Conservation (phyloP, 2,888 invertebrate species). For the Pyrocoelia pectoralis region DNA sequence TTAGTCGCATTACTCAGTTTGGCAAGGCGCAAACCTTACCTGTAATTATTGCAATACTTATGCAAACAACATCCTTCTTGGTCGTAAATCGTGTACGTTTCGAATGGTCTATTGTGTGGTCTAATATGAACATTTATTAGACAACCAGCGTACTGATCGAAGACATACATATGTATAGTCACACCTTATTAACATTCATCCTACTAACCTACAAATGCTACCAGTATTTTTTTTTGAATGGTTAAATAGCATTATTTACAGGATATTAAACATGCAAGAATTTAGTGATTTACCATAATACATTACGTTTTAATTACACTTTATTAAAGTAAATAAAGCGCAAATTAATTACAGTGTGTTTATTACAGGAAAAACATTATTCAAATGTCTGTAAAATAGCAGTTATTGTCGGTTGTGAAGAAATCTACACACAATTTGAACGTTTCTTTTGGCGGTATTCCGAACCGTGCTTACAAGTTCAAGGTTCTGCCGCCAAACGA, state of each 20-base stretch:
- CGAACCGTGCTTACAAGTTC: slow-evolving; percentile 28
- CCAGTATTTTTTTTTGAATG: background rate
- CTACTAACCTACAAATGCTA: slow-evolving; percentile 30
- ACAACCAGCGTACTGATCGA: slow-evolving; percentile 43
- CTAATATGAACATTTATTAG: slow-evolving; percentile 50
- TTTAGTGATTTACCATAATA: background rate
- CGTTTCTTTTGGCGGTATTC: background rate
- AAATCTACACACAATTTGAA: slow-evolving; percentile 2
- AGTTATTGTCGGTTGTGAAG: background rate
- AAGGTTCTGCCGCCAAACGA: slow-evolving; percentile 38
- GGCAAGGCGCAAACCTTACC: slow-evolving; percentile 45
- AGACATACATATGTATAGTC: slow-evolving; percentile 25
- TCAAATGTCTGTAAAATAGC: no score
- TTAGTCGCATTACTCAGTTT: slow-evolving; percentile 41
- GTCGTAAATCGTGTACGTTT: slow-evolving; percentile 54
- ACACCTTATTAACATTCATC: slow-evolving; percentile 23
- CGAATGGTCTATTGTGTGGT: slow-evolving; percentile 51
- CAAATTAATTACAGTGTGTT: background rate
- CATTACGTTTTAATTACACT: background rate
- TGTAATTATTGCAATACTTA: slow-evolving; percentile 57
- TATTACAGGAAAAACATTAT: background rate
- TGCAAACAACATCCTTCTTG: slow-evolving; percentile 49
- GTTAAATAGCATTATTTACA: background rate
- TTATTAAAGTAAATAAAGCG: background rate
- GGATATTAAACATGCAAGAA: background rate